Base-by-base conservation (phyloP, 2,888 invertebrate genomes). In the Drosophila recens region DNA sequence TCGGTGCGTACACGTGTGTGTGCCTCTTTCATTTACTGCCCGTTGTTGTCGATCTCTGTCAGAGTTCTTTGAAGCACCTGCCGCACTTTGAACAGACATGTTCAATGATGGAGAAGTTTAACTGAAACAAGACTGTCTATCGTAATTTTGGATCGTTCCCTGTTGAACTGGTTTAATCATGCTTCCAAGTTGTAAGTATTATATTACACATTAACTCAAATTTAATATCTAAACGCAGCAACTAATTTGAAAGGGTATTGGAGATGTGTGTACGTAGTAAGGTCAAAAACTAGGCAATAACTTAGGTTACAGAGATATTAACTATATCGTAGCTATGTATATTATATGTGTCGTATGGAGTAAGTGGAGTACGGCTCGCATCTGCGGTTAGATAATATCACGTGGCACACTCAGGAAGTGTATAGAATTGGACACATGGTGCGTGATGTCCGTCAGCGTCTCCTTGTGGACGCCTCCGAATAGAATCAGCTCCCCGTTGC, bases 391-490 rank as follows among this genome's bases (percentile, higher is more conserved):
- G 91, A 95, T 95, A 82, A 95, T 94, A 93, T 95, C 95, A 90
- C 94, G 94, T 70, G 96, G 96, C 74, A 96, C 95, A 80, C 95
- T 95, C 80, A 96, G 95, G 91, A 96, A 96, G 94, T 96, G 95
- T 89, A 96, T 93, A 64, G 95, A 95, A 93, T 96, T 96, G 43
- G 96, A 96, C 89, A 96, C 96, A 93, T 95, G 95, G 90, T 95
- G 95, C 81, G 95, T 95, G 63, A 93, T 91, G 70, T 91, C 92
- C 89, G 95, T 95, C 72, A 95, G 92, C 71, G 95, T 94, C 91
- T 97, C 96, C 91, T 97, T 97, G 86, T 96, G 96, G 78, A 98
- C 97, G 66, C 98, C 99, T n/a, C 98, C 98, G 93, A 99, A 98
- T 94, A 99, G 96, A 59, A 99, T 96, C 33, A 99, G 93, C 93